phyloP scores from a whole-genome alignment of 2,888 invertebrate species.

The Beris chalybata region DNA sequence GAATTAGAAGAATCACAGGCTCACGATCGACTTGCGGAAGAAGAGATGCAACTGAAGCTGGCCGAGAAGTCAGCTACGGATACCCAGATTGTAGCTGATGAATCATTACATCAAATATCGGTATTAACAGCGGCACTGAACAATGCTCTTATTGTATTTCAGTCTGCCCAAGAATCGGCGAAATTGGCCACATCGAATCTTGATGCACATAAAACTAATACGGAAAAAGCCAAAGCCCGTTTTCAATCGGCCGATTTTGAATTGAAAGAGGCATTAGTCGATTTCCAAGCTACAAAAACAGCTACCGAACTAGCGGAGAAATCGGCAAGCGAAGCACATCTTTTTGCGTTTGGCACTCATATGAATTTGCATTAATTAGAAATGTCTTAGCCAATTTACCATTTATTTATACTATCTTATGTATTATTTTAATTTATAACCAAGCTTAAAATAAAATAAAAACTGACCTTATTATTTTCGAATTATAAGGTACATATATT shows the following conservation, averaged over 20 bases:
- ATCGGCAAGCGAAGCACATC: conserved; percentile 68
- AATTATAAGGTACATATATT: too few species aligned
- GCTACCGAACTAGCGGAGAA: conserved; percentile 67
- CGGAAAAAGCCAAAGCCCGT: conserved; percentile 69
- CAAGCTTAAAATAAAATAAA: too few species aligned
- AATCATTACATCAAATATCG: conserved; percentile 66
- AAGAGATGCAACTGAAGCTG: conserved; percentile 70
- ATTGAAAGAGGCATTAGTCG: conserved; percentile 66
- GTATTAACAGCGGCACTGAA: conserved; percentile 71
- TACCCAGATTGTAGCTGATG: conserved; percentile 67
- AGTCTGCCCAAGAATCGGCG: conserved; percentile 70
- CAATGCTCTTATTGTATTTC: conserved; percentile 65
- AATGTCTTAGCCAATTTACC: too few species aligned
- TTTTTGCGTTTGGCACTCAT: conserved; percentile 58
- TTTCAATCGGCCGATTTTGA: conserved; percentile 66
- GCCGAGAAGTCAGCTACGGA: conserved; percentile 69
- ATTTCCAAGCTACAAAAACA: conserved; percentile 70
- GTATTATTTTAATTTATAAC: too few species aligned
- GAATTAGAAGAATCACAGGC: conserved; percentile 11
- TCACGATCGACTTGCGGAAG: conserved; percentile 52
- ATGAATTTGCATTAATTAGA: too few species aligned
- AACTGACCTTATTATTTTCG: too few species aligned
- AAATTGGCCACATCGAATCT: conserved; percentile 71
- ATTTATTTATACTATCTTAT: too few species aligned
- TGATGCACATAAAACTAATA: conserved; percentile 73